These are phyloP conservation scores for Trichonephila clavipes DNA, from an alignment of 1,140 invertebrate species.

Conservation along the genomic window DNA sequence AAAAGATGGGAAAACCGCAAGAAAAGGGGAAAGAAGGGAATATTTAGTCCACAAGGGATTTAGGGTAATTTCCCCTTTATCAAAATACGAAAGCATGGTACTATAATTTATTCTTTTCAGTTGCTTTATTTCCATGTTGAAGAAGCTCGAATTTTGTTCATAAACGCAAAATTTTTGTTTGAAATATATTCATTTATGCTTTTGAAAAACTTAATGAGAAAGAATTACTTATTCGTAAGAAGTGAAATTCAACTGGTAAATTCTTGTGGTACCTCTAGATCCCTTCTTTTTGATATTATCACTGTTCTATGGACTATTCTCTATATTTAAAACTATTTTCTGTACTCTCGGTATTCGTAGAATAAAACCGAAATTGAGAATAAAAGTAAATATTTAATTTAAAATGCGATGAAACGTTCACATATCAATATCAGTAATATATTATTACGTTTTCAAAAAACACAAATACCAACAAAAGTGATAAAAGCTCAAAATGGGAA, in stretches of 20 bases:
- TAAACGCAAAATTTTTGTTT: not conserved
- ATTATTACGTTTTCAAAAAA: no score
- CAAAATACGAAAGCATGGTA: not conserved
- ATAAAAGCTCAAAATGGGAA: no score
- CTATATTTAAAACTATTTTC: no score
- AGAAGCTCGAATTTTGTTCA: not conserved
- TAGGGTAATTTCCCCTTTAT: slow-evolving; percentile 8
- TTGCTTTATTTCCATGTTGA: not conserved
- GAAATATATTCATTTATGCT: not conserved
- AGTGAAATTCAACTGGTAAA: not conserved
- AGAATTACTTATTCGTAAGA: not conserved
- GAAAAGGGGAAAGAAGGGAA: not conserved
- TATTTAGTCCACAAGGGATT: not conserved
- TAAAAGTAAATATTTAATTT: no score
- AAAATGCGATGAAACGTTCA: no score
- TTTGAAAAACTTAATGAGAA: not conserved
- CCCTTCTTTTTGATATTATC: no score
- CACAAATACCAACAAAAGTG: no score
- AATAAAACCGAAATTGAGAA: no score
- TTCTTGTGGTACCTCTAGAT: no score
- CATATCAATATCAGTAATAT: no score
- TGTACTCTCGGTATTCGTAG: no score
- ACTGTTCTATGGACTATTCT: no score
- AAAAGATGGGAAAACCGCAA: not conserved
- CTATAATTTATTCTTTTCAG: not conserved